phyloP scores from a whole-genome alignment of 2,888 invertebrate species.

The Morpho achilles region DNA sequence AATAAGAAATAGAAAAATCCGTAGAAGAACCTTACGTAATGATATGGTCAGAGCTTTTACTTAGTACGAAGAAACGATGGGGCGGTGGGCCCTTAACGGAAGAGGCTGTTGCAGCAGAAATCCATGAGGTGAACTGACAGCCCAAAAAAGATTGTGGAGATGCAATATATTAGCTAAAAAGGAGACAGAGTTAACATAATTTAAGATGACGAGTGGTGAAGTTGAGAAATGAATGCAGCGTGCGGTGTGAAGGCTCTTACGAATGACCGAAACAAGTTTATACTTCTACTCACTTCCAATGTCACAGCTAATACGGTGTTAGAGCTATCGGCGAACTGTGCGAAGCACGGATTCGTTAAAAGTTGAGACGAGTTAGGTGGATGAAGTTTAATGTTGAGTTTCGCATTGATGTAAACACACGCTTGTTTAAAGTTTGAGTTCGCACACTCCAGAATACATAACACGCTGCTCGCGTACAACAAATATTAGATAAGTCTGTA shows the following conservation, averaged over 20 bases:
- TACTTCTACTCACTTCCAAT: background rate
- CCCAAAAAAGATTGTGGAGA: too few relatives aligned
- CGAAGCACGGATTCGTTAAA: background rate
- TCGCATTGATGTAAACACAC: constrained; percentile 2
- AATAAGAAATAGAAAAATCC: too few relatives aligned
- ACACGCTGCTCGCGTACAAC: too few relatives aligned
- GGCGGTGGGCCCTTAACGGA: too few relatives aligned
- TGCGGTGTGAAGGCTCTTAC: background rate
- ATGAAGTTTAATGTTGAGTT: constrained; percentile 1
- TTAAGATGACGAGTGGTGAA: background rate
- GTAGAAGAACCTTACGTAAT: too few relatives aligned
- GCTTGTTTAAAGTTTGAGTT: constrained; percentile 1
- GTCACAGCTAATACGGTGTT: background rate
- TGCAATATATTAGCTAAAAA: background rate
- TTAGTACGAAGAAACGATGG: too few relatives aligned
- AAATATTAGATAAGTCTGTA: too few relatives aligned
- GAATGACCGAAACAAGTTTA: background rate
- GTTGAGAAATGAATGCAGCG: too few relatives aligned
- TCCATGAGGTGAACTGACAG: too few relatives aligned
- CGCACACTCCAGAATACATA: background rate
- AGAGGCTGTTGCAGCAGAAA: too few relatives aligned
- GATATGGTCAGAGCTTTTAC: too few relatives aligned
- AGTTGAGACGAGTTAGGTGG: constrained; percentile 7
- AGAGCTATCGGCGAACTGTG: background rate
- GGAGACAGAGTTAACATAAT: background rate